Percentiles rank a stretch among this genome's conserved stretches.
Conservation (phyloP, 2,113 vertebrate genomes). For the Coptodon bakossiorum region DNA sequence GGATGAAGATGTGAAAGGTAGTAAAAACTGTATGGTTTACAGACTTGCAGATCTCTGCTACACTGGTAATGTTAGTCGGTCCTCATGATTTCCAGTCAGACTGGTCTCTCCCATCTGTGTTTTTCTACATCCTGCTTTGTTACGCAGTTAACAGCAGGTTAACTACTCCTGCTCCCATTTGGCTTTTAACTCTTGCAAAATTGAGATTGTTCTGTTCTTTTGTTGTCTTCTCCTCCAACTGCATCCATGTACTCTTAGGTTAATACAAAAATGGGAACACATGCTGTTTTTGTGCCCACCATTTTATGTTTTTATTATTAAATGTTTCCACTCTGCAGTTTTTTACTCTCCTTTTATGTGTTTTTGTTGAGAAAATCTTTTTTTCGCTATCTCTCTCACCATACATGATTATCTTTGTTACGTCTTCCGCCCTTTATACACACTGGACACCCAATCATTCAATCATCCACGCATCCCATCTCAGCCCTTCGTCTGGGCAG, state of each 20-base stretch:
- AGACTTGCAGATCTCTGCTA: background rate
- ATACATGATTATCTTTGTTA: background rate
- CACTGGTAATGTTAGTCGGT: background rate
- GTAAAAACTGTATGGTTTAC: background rate
- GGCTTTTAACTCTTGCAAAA: background rate
- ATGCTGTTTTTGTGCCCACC: background rate
- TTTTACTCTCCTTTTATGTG: background rate
- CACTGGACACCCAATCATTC: background rate
- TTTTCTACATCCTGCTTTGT: background rate
- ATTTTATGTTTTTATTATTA: background rate
- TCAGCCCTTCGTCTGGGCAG: constrained; percentile 72
- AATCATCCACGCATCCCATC: constrained; percentile 29
- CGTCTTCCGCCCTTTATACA: background rate
- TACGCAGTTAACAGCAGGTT: background rate
- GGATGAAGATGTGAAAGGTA: constrained; percentile 99
- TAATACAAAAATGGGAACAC: background rate
- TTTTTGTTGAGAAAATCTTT: background rate
- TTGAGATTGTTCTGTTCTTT: background rate
- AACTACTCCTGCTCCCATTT: background rate
- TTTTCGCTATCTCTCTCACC: background rate
- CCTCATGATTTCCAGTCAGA: background rate
- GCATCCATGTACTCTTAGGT: background rate
- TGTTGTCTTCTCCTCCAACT: background rate
- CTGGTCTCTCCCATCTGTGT: background rate
- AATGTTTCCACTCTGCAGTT: background rate